A percentile compares a stretch with the other conserved stretches of the same genome.
Evolutionary conservation across 2,888 invertebrate species (phyloP).

Genomic region (Cryptus viduatorius): DNA sequence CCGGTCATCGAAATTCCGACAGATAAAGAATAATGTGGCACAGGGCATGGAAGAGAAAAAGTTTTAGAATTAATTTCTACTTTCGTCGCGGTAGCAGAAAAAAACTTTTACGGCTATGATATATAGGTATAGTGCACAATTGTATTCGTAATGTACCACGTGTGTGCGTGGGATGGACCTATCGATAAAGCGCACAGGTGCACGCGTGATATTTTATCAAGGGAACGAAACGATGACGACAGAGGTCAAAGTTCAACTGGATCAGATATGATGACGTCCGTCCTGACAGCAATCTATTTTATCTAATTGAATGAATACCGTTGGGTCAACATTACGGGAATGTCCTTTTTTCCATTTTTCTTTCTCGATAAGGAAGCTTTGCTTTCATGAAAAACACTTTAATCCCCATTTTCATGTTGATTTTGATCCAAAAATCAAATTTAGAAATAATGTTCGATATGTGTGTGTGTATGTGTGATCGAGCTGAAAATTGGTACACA

Average conservation of each 20-base stretch:
- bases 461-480: no score
- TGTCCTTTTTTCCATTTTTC: no score
- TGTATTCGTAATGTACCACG: no score
- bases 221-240: conserved; percentile 2
- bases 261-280: conserved; percentile 5
- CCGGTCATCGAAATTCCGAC: conserved; percentile 78
- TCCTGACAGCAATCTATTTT: conserved; percentile 5
- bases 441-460: no score
- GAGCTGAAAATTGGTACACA: no score
- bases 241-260: not conserved
- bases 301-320: not conserved
- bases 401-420: no score
- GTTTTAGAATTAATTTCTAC: not conserved
- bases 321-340: no score
- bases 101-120: not conserved
- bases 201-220: conserved; percentile 20
- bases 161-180: conserved; percentile 6
- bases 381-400: no score
- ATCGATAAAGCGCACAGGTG: conserved; percentile 34
- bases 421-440: no score
- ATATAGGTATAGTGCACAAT: conserved; percentile 3
- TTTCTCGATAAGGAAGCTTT: no score
- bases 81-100: not conserved
- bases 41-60: conserved; percentile 55
- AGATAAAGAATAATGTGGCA: not conserved